Percentiles rank a stretch among this genome's conserved stretches.
These are phyloP conservation scores for Gymnodraco acuticeps DNA, from an alignment of 2,797 vertebrate species.

Conservation along the genomic window DNA sequence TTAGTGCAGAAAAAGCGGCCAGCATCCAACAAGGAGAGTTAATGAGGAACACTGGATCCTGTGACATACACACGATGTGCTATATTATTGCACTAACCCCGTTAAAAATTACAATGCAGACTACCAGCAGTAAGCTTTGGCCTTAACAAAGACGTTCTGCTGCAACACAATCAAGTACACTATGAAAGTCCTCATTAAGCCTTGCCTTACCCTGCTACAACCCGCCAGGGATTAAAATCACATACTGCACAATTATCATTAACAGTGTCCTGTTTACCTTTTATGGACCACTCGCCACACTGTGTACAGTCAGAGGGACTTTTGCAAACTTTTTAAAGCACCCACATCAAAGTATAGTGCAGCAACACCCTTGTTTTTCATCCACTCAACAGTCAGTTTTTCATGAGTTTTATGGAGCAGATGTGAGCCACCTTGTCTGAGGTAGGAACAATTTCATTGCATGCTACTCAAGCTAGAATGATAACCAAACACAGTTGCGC, in stretches of 20 bases:
- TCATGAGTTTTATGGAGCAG: background rate
- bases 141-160: conserved; percentile 32
- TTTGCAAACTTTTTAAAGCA: conserved; percentile 16
- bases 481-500: no score
- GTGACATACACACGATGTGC: conserved; percentile 16
- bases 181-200: conserved; percentile 49
- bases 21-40: conserved; percentile 13
- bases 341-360: background rate
- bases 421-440: background rate
- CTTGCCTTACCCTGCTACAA: conserved; percentile 38
- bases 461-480: no score
- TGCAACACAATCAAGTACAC: conserved; percentile 32
- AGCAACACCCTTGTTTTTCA: background rate
- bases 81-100: conserved; percentile 14
- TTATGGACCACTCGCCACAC: conserved; percentile 34
- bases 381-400: background rate
- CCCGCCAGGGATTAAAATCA: conserved; percentile 41
- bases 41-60: conserved; percentile 22
- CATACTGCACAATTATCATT: conserved; percentile 51
- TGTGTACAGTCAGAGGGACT: background rate
- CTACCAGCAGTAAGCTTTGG: conserved; percentile 42
- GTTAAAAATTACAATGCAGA: conserved; percentile 39
- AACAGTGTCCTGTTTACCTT: conserved; percentile 61
- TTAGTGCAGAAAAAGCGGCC: background rate
- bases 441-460: no score